Evolutionary conservation across 2,888 invertebrate species (phyloP).

Genomic region (Drosophila demipolita): DNA sequence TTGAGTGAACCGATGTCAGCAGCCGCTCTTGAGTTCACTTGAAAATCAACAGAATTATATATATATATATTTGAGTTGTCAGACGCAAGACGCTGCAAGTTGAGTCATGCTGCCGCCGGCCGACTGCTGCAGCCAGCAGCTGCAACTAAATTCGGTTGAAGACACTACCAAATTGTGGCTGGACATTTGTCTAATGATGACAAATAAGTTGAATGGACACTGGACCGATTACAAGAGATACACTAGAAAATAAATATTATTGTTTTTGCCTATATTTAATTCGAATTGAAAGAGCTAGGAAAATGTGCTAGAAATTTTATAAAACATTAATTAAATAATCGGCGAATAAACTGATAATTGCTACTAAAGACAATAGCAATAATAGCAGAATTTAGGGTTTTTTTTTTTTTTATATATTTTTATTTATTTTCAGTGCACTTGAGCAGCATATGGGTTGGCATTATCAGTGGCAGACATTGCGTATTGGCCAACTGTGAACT

Average conservation of each 20-base stretch:
- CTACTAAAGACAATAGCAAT: not conserved
- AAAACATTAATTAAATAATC: not conserved
- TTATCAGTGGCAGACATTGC: constrained; percentile 51
- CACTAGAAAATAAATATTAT: not conserved
- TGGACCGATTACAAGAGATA: not conserved
- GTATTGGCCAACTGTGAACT: constrained; percentile 20
- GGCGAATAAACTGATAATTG: not conserved
- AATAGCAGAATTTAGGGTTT: not conserved
- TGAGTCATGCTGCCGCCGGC: not conserved
- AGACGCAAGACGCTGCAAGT: constrained; percentile 45
- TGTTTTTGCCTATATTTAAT: not conserved
- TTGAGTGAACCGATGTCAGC: constrained; percentile 41
- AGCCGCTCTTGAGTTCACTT: constrained; percentile 56
- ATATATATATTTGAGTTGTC: constrained; percentile 60
- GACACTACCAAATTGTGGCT: constrained; percentile 34
- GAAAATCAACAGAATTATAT: constrained; percentile 67
- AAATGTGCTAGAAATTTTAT: not conserved
- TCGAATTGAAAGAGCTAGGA: too few relatives aligned
- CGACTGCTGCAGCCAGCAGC: constrained; percentile 11
- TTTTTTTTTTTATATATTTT: not conserved
- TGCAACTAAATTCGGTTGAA: constrained; percentile 45
- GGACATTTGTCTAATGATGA: constrained; percentile 72
- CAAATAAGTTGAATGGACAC: constrained; percentile 49
- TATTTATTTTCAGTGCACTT: not conserved
- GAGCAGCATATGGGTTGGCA: constrained; percentile 12